Evolutionary conservation across 2,113 vertebrate genomes (phyloP), one percentile per base, ranked within the genome.

Genomic region (Onychostoma macrolepis): DNA sequence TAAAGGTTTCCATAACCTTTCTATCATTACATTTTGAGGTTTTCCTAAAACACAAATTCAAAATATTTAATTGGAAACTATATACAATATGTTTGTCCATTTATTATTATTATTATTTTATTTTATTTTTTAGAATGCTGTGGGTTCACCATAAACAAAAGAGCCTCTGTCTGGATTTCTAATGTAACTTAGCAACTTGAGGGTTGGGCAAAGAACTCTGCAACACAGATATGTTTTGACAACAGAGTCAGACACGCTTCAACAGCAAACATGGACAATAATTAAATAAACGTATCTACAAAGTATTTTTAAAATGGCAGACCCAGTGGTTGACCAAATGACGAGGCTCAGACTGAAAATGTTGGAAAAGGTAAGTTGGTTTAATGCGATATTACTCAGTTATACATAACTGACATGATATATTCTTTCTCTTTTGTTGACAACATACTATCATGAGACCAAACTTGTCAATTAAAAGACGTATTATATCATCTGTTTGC

Each of bases 341-440:
- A 91, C 95, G 36, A 92, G 26, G 1, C 92, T 97, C 79, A 95
- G 94, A 58, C 88, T 97, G 67, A 96, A 90, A 83, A 92, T 97
- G 43, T 89, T 97, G 19, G 93, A 97, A 88, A 96, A 96, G 96
- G 97, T 97, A 89, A 89, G 89, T 33, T 48, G 41, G 0, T 76
- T 38, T 63, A 4, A 74, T n/a, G 75, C 21, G 1, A 63, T 36
- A 43, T 53, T n/a, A 10, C 33, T 71, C 67, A 36, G 67, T 38
- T 71, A 71, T 71, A 19, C 30, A 38, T 53, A 53, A 41, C 11
- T 41, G 24, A 41, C 12, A 28, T 41, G 4, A 5, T 72, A 19
- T 53, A 11, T 38, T 72, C 33, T 75, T 26, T 75, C 12, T 26
- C 41, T 45, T 5, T 45, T 26, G 72, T 45, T 26, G 24, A 75